A percentile compares a stretch with the other conserved stretches of the same genome.
Conservation (phyloP, 2,113 vertebrate genomes). For the Phoenicopterus ruber region DNA sequence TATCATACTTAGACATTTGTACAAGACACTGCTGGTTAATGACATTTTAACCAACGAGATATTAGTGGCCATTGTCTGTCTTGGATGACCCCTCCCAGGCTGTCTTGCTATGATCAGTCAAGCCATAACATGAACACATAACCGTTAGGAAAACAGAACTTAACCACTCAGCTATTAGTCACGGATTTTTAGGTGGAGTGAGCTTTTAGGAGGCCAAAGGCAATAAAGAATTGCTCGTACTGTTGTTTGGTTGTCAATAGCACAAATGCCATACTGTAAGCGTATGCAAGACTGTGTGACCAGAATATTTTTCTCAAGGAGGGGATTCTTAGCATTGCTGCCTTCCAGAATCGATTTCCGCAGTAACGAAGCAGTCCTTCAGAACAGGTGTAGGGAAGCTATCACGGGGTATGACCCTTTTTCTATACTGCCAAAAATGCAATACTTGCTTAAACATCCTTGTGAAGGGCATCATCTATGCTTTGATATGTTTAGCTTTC, state of each 20-base stretch:
- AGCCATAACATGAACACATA: neutral
- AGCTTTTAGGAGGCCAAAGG: neutral
- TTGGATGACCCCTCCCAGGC: neutral
- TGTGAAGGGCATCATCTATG: neutral
- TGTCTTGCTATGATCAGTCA: neutral
- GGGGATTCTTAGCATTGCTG: rapidly evolving
- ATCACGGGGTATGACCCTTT: neutral
- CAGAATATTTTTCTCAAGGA: neutral
- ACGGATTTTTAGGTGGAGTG: neutral
- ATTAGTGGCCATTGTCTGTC: neutral
- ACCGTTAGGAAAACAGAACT: neutral
- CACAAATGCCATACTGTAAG: neutral
- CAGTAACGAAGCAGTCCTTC: neutral
- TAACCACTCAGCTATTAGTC: neutral
- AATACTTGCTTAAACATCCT: neutral
- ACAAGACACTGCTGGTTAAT: neutral
- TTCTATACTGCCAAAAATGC: neutral
- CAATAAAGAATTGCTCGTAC: neutral
- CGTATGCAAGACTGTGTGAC: neutral
- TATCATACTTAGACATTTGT: neutral
- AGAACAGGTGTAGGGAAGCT: neutral
- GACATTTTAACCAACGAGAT: neutral
- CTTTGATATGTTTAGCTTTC: neutral
- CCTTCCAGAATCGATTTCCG: neutral
- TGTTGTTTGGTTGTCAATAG: neutral